phyloP scores from a whole-genome alignment of 2,113 vertebrate genomes.

The Phylloscopus trochilus region DNA sequence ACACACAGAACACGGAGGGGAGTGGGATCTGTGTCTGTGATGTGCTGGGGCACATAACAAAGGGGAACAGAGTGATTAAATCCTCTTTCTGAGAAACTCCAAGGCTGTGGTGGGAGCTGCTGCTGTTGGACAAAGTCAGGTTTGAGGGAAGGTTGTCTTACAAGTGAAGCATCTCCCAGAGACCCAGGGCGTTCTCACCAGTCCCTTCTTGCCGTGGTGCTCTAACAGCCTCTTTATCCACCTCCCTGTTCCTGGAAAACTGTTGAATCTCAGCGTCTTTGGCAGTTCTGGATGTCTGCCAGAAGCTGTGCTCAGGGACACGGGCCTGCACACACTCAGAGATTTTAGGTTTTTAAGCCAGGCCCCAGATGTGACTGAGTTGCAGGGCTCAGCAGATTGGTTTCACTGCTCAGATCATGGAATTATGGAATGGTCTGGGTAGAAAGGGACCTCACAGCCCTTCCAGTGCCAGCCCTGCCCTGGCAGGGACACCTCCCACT shows the following conservation, averaged over 20 bases:
- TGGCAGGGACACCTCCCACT: not conserved
- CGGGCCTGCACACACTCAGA: accelerated
- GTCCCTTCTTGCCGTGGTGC: not conserved
- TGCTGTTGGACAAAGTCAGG: too few relatives aligned
- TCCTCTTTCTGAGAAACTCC: not conserved
- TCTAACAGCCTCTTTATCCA: not conserved
- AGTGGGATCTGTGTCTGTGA: not conserved
- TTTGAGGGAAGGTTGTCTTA: not conserved
- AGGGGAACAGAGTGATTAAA: not conserved
- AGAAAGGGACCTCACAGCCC: accelerated
- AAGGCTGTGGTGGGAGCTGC: accelerated
- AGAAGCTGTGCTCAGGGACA: not conserved
- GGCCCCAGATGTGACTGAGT: not conserved
- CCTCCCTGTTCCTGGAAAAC: not conserved
- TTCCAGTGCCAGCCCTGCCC: accelerated
- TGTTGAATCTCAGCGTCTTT: not conserved
- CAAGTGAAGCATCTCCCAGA: not conserved
- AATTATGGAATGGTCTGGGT: accelerated
- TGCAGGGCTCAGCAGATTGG: not conserved
- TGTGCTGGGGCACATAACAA: accelerated
- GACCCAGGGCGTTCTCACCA: not conserved
- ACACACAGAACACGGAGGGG: accelerated
- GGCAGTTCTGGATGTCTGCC: not conserved
- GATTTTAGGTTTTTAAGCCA: not conserved
- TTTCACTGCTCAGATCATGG: not conserved